Conservation (phyloP, 2,113 vertebrate species). For the Donacobius atricapilla region DNA sequence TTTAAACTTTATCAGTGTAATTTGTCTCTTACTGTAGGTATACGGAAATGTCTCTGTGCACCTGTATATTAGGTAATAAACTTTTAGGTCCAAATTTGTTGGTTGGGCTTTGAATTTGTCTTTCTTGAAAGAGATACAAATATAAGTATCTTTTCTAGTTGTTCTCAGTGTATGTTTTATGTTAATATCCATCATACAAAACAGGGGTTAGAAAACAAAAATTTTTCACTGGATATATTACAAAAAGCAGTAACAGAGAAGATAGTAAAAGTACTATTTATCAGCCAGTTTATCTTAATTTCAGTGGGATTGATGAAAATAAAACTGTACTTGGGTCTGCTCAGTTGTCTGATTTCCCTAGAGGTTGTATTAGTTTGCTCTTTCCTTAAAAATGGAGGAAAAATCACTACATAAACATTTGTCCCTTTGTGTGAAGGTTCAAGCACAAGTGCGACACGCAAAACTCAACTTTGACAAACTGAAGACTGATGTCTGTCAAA, state of each 20-base stretch:
- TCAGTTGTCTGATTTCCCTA: background rate
- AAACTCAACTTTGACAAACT: slow-evolving; percentile 94
- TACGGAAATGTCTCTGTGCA: background rate
- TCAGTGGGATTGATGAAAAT: background rate
- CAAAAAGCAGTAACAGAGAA: background rate
- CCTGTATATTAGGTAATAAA: background rate
- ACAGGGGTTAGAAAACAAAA: background rate
- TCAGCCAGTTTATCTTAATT: background rate
- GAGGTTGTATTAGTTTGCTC: background rate
- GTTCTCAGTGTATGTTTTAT: background rate
- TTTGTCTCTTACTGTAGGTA: background rate
- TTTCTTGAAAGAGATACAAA: background rate
- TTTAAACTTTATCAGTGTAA: background rate
- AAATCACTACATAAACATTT: background rate
- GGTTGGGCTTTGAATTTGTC: background rate
- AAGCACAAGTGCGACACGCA: slow-evolving; percentile 91
- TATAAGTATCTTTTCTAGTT: background rate
- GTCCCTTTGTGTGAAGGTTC: slow-evolving; percentile 80
- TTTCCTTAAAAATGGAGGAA: background rate
- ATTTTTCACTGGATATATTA: background rate
- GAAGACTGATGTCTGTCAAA: slow-evolving; percentile 97
- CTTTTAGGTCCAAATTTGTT: background rate
- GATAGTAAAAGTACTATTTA: background rate
- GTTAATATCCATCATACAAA: background rate
- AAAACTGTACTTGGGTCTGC: background rate